A percentile compares a stretch with the other conserved stretches of the same genome.
phyloP scores from a whole-genome alignment of 2,113 vertebrate species.

The Chlorodrepanis virens region DNA sequence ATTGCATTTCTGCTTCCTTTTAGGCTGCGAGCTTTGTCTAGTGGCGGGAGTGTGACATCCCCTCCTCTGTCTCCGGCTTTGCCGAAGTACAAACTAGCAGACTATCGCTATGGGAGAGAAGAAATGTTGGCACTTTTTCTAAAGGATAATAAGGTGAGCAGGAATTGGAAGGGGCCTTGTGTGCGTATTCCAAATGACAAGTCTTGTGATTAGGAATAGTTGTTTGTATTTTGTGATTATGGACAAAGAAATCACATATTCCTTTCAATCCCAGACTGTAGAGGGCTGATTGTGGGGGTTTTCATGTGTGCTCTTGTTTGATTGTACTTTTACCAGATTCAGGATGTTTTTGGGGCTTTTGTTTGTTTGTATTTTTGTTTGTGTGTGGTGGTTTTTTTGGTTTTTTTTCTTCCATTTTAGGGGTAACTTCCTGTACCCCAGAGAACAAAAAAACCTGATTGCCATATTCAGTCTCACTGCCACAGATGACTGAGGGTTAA shows the following conservation, averaged over 20 bases:
- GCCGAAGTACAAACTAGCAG: conserved; percentile 99
- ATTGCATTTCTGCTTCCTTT: not conserved
- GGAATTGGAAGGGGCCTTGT: not conserved
- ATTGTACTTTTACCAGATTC: not conserved
- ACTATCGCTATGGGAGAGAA: conserved; percentile 98
- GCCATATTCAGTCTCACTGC: not conserved
- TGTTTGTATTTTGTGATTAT: not conserved
- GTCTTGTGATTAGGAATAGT: not conserved
- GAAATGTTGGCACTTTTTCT: conserved; percentile 99
- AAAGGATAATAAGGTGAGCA: conserved; percentile 95
- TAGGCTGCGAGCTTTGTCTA: conserved; percentile 96
- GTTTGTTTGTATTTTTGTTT: not conserved
- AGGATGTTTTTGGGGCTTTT: fast-evolving
- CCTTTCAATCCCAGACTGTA: not conserved
- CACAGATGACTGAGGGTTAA: not conserved
- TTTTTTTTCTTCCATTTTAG: not conserved
- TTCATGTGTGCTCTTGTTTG: not conserved
- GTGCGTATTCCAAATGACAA: not conserved
- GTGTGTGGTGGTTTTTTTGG: not conserved
- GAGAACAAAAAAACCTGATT: not conserved
- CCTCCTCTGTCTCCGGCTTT: conserved; percentile 95
- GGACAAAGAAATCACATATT: not conserved
- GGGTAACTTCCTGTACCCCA: not conserved
- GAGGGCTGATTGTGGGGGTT: fast-evolving
- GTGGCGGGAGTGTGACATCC: conserved; percentile 89